Percentiles rank a stretch among this genome's conserved stretches.
Evolutionary conservation across 2,888 invertebrate genomes (phyloP).

Genomic region (Teinopalpus imperialis): DNA sequence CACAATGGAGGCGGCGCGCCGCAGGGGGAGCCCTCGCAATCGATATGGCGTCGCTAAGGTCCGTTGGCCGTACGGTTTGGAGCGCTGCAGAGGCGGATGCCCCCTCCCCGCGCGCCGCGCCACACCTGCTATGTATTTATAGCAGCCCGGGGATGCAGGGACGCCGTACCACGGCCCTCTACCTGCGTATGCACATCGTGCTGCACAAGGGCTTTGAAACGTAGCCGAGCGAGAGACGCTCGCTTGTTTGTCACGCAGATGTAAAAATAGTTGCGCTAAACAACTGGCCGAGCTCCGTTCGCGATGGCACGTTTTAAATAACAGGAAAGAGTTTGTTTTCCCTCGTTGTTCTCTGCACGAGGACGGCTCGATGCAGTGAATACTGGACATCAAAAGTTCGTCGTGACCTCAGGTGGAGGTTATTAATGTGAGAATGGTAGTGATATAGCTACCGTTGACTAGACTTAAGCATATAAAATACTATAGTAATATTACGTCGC

Average conservation of each 20-base stretch:
- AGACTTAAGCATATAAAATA: no score
- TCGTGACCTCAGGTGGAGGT: background rate
- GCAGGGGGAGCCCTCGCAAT: constrained; percentile 82
- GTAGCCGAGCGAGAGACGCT: constrained; percentile 19
- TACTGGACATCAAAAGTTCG: background rate
- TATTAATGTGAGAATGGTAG: background rate
- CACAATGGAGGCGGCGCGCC: constrained; percentile 76
- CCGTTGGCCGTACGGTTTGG: constrained; percentile 79
- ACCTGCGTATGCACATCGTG: constrained; percentile 46
- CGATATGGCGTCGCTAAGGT: constrained; percentile 82
- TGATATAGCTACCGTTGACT: background rate
- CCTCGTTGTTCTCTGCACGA: constrained; percentile 16
- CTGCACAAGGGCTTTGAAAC: constrained; percentile 9
- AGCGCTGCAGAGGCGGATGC: constrained; percentile 79
- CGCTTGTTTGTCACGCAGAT: constrained; percentile 24
- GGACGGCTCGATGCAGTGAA: constrained; percentile 6
- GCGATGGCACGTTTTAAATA: constrained; percentile 16
- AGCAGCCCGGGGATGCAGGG: constrained; percentile 75
- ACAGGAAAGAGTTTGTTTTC: constrained; percentile 25
- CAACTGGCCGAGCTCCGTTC: constrained; percentile 17
- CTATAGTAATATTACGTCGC: no score
- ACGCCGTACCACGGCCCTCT: constrained; percentile 60
- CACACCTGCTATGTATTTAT: constrained; percentile 80
- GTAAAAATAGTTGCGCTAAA: constrained; percentile 22
- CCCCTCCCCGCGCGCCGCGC: constrained; percentile 58